Percentiles rank a stretch among this genome's conserved stretches.
Conservation (phyloP, 35 echinoderm and acorn worm genomes). For the Amphiura filiformis region DNA sequence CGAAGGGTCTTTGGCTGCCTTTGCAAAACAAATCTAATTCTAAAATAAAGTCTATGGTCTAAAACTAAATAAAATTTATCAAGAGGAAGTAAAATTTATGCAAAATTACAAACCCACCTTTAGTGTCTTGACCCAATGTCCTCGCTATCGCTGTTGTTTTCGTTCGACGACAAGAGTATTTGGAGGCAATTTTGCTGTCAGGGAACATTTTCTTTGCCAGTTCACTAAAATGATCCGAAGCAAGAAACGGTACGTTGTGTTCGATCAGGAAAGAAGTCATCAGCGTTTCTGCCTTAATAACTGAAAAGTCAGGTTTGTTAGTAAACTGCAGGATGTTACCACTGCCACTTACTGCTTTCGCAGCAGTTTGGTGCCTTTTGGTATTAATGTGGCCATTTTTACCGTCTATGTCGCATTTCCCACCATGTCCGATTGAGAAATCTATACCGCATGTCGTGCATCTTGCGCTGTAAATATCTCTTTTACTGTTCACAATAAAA, state of each 20-base stretch:
- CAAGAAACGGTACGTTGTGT: conserved; percentile 49
- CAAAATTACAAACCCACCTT: conserved; percentile 35
- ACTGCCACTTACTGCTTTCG: too few species aligned
- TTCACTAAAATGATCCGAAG: conserved; percentile 48
- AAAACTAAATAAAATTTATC: too few species aligned
- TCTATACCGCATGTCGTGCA: too few species aligned
- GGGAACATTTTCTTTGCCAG: conserved; percentile 63
- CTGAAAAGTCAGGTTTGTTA: conserved; percentile 8
- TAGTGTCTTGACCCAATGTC: conserved; percentile 49
- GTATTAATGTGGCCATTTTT: not conserved
- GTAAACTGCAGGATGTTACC: too few species aligned
- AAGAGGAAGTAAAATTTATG: too few species aligned
- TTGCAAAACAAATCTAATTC: too few species aligned
- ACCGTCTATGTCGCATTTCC: not conserved
- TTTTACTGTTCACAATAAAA: too few species aligned
- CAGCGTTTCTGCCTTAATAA: conserved; percentile 43
- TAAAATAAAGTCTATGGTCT: too few species aligned
- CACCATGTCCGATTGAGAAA: too few species aligned
- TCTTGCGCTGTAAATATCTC: too few species aligned
- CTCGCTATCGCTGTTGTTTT: conserved; percentile 54
- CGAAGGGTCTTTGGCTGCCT: too few species aligned
- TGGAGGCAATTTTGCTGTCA: conserved; percentile 50
- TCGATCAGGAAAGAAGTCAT: conserved; percentile 51
- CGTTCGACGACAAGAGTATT: conserved; percentile 46
- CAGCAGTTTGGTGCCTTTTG: not conserved